Evolutionary conservation across 2,113 vertebrate genomes (phyloP).

Genomic region (Hemiscyllium ocellatum): DNA sequence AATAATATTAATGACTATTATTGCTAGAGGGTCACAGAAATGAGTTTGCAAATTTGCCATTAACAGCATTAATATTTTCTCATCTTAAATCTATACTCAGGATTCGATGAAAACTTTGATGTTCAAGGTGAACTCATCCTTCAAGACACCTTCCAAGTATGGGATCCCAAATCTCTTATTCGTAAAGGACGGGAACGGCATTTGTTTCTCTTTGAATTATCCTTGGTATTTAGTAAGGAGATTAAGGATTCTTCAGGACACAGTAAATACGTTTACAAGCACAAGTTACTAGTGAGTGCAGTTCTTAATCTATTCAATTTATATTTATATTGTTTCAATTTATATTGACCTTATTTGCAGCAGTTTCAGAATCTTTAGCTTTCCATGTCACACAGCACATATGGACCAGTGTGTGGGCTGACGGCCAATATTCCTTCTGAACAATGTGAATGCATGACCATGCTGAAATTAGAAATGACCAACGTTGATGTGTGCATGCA

Average conservation of each 20-base stretch:
- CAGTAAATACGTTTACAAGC: slow-evolving; percentile 98
- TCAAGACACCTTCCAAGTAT: slow-evolving; percentile 98
- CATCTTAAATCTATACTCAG: slow-evolving; percentile 50
- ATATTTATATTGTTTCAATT: neutral
- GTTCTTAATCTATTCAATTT: neutral
- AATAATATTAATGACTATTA: neutral
- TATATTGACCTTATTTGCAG: neutral
- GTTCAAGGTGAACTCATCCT: slow-evolving; percentile 95
- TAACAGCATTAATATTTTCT: neutral
- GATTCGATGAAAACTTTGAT: slow-evolving; percentile 93
- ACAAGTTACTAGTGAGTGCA: slow-evolving; percentile 83
- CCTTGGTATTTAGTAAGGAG: slow-evolving; percentile 94
- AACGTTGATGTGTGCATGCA: too few species aligned
- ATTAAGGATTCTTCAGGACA: slow-evolving; percentile 95
- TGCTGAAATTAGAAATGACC: too few species aligned
- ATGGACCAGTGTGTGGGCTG: neutral
- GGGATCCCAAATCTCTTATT: slow-evolving; percentile 96
- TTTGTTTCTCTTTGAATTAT: slow-evolving; percentile 97
- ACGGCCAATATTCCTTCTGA: too few species aligned
- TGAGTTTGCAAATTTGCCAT: neutral
- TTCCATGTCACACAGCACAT: neutral
- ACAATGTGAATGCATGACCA: too few species aligned
- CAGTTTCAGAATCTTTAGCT: neutral
- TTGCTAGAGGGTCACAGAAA: neutral
- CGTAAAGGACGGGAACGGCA: slow-evolving; percentile 92